Evolutionary conservation across 2,888 invertebrate genomes (phyloP).

Genomic region (Napeogenes inachia): DNA sequence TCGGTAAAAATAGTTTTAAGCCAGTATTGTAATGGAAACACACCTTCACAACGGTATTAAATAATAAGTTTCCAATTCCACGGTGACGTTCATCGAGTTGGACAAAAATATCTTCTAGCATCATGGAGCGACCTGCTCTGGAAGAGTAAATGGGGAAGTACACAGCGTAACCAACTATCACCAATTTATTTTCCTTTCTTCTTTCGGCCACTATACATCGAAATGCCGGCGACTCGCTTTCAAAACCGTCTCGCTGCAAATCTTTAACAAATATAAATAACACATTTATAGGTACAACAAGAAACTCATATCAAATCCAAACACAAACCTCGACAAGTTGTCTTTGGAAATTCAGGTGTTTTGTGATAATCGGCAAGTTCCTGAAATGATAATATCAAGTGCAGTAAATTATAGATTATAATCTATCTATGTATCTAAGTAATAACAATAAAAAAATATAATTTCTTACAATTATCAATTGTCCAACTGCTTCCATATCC

Average conservation of each 20-base stretch:
- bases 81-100: neutral
- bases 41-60: neutral
- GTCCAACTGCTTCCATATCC: too few species aligned
- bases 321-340: neutral
- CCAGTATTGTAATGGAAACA: too few species aligned
- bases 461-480: too few species aligned
- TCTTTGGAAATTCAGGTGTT: too few species aligned
- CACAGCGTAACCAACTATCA: neutral
- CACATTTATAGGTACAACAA: neutral
- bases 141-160: neutral
- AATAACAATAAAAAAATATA: too few species aligned
- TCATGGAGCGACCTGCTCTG: neutral
- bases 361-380: too few species aligned
- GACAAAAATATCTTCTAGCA: neutral
- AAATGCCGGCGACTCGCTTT: neutral
- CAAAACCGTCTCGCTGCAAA: constrained; percentile 1
- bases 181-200: neutral
- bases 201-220: neutral
- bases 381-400: too few species aligned
- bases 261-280: neutral
- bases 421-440: too few species aligned
- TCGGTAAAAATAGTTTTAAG: too few species aligned
- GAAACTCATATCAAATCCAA: neutral
- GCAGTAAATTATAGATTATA: too few species aligned
- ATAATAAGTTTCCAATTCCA: constrained; percentile 3